These are phyloP conservation scores for Diarsia brunnea DNA, from an alignment of 2,888 invertebrate genomes.

Conservation along the genomic window DNA sequence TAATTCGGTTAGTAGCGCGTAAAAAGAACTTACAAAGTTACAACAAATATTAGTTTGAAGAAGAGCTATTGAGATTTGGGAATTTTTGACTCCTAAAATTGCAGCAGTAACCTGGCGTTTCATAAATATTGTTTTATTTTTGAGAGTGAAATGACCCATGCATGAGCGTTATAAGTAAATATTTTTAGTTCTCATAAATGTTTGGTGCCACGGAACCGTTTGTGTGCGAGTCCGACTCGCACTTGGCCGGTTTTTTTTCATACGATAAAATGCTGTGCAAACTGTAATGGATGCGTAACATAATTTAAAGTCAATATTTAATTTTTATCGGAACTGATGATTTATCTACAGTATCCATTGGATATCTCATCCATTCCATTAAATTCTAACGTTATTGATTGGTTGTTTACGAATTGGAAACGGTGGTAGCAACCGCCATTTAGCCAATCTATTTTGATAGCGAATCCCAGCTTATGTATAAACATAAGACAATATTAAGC, in stretches of 20 bases:
- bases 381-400: conserved; percentile 31
- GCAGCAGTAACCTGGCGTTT: not conserved
- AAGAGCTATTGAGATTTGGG: not conserved
- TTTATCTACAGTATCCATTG: conserved; percentile 21
- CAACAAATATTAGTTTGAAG: not conserved
- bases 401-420: conserved; percentile 17
- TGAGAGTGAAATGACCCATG: not conserved
- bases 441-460: conserved; percentile 19
- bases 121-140: not conserved
- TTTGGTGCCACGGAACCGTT: not conserved
- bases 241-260: not conserved
- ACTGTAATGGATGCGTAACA: not conserved
- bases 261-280: conserved; percentile 14
- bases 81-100: not conserved
- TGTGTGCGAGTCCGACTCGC: not conserved
- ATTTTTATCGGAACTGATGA: conserved; percentile 20
- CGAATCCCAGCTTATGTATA: conserved; percentile 7
- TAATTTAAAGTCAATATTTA: conserved; percentile 32
- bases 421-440: conserved; percentile 1
- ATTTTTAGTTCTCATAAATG: not conserved
- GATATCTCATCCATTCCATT: conserved; percentile 27
- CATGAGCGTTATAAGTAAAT: not conserved
- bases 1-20: not conserved
- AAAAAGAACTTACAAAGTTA: no score
- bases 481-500: conserved; percentile 32